A percentile compares a stretch with the other conserved stretches of the same genome.
Evolutionary conservation across 2,113 vertebrate genomes (phyloP).

Genomic region (Centropus unirufus): DNA sequence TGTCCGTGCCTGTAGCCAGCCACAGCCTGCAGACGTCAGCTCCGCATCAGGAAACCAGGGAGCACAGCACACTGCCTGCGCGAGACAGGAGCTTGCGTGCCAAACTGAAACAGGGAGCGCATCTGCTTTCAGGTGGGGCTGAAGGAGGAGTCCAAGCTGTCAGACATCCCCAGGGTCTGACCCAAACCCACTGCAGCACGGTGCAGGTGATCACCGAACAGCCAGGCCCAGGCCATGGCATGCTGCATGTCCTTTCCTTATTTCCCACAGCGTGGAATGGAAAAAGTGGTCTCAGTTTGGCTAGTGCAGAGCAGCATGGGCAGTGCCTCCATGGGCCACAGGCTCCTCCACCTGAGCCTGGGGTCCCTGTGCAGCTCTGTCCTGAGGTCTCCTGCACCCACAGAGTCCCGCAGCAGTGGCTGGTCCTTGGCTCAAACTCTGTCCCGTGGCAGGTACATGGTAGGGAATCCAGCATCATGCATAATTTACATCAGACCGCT

Average conservation of each 20-base stretch:
- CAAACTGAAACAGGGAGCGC: not conserved
- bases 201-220: not conserved
- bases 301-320: not conserved
- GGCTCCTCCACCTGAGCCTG: not conserved
- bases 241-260: fast-evolving
- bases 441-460: not conserved
- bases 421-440: conserved; percentile 52
- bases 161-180: not conserved
- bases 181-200: not conserved
- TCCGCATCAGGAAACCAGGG: not conserved
- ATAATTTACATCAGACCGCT: conserved; percentile 66
- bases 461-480: conserved; percentile 50
- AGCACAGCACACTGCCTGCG: not conserved
- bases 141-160: not conserved
- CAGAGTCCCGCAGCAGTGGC: not conserved
- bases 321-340: not conserved
- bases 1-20: not conserved
- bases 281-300: not conserved
- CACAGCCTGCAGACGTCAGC: not conserved
- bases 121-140: not conserved
- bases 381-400: not conserved
- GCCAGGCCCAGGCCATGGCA: fast-evolving
- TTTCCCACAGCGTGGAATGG: not conserved
- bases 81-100: not conserved
- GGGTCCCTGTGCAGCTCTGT: not conserved